phyloP scores from a whole-genome alignment of 64 coral and sea anemone genomes.

The Actinia tenebrosa region DNA sequence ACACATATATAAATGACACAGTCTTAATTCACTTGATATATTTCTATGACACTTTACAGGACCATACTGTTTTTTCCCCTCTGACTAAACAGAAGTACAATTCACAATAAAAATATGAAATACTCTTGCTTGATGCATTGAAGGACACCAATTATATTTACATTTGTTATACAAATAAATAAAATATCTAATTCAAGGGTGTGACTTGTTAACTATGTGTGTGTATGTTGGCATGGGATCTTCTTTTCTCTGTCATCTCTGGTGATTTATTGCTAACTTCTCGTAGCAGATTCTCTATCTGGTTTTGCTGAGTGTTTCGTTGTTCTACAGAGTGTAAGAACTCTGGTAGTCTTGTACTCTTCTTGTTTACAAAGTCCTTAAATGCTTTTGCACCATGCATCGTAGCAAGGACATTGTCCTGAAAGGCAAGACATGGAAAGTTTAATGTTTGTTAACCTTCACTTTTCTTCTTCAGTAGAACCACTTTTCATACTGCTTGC shows the following conservation, averaged over 20 bases:
- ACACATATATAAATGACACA: slow-evolving; percentile 14
- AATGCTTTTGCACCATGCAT: slow-evolving; percentile 94
- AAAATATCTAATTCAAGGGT: neutral
- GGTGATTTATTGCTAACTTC: slow-evolving; percentile 17
- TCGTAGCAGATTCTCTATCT: slow-evolving; percentile 4
- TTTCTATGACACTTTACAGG: neutral
- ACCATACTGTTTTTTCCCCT: neutral
- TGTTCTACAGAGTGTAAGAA: slow-evolving; percentile 74
- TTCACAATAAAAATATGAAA: neutral
- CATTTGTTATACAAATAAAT: neutral
- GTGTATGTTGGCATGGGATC: neutral
- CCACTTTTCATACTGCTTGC: too few relatives aligned
- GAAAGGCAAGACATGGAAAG: neutral
- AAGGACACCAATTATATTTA: neutral
- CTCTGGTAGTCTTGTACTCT: slow-evolving; percentile 78
- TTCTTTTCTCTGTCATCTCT: neutral
- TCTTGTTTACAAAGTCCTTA: slow-evolving; percentile 91
- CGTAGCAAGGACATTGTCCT: slow-evolving; percentile 81
- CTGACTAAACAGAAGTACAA: neutral
- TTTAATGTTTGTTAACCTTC: too few relatives aligned
- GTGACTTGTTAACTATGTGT: slow-evolving; percentile 5
- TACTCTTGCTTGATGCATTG: neutral
- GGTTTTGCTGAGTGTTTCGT: slow-evolving; percentile 37
- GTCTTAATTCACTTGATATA: neutral
- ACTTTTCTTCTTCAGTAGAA: neutral